Base-by-base conservation (phyloP, 2,797 vertebrate species). In the Peromyscus attwateri region DNA sequence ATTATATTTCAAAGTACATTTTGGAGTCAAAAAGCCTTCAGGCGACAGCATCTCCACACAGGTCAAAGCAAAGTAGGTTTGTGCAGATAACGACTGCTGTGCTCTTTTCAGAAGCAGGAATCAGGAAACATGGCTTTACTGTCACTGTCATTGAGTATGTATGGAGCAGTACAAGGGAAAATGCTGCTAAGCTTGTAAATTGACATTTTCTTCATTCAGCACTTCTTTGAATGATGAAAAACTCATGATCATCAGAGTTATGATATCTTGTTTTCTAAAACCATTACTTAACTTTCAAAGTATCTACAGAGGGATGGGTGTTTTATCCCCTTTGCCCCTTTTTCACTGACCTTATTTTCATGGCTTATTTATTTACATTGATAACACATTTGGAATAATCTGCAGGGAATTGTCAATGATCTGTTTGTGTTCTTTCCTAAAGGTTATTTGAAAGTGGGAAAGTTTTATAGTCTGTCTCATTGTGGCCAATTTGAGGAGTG, bases 201-300 rank as follows among this genome's bases (percentile, higher is more conserved):
- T 94, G 52, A 0, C 6, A 91, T 94, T 94, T 70, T 55, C 3
- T 76, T 84, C 43, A 76, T 57, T 82, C 17, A 46, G 0, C 13
- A 75, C 73, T 68, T 89, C 31, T 25, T 85, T 89, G n/a, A 14
- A 34, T 80, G 27, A 10, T 88, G 10, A 91, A 92, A 92, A 46
- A 84, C 64, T 31, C 0, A 64, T 19, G 52, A 1, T 57, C 89
- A 73, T 62, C 19, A 70, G 31, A 55, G 14, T 80, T 85, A 68
- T 37, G 13, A 55, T 0, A 46, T 57, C 17, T 31, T 95, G 49
- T 16, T 25, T 60, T 64, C 17, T 77, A 13, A 92, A n/a, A 34
- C 19, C 34, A 87, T 93, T 60, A 62, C 21, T 37, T 17, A 23
- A 40, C 19, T 43, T 40, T 92, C 62, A 55, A 49, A 34, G 27